Evolutionary conservation across 2,113 vertebrate species (phyloP).

Genomic region (Paralichthys olivaceus): DNA sequence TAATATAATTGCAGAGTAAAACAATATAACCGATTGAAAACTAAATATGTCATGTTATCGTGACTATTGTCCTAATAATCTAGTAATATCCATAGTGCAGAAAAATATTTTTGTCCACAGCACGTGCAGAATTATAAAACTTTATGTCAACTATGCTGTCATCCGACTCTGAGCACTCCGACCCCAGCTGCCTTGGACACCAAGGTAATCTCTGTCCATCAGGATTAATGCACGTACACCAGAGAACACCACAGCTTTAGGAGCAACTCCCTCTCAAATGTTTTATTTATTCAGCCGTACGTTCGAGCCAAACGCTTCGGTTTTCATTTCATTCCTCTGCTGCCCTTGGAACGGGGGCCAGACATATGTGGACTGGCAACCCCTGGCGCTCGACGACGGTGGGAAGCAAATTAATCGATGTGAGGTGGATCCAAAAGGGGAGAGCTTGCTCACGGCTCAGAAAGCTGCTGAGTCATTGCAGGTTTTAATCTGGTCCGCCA

Average conservation of each 20-base stretch:
- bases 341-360: slow-evolving; percentile 59
- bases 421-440: slow-evolving; percentile 42
- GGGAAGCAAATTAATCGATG: slow-evolving; percentile 59
- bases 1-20: background rate
- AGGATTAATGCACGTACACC: slow-evolving; percentile 58
- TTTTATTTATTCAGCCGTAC: slow-evolving; percentile 63
- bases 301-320: slow-evolving; percentile 44
- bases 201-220: slow-evolving; percentile 41
- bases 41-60: background rate
- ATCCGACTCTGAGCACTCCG: slow-evolving; percentile 15
- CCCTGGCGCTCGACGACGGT: slow-evolving; percentile 42
- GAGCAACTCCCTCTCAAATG: slow-evolving; percentile 42
- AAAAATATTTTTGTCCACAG: background rate
- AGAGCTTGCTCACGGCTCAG: background rate
- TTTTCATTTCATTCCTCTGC: slow-evolving; percentile 57
- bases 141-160: slow-evolving; percentile 27
- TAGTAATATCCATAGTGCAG: background rate
- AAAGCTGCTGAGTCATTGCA: slow-evolving; percentile 67
- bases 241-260: slow-evolving; percentile 50
- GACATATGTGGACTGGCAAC: slow-evolving; percentile 62
- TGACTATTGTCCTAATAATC: background rate
- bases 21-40: background rate
- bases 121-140: slow-evolving; percentile 15
- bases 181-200: slow-evolving; percentile 37
- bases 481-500: slow-evolving; percentile 60